Conservation (phyloP, 1,140 invertebrate genomes). For the Zaprionus gabonicus region DNA sequence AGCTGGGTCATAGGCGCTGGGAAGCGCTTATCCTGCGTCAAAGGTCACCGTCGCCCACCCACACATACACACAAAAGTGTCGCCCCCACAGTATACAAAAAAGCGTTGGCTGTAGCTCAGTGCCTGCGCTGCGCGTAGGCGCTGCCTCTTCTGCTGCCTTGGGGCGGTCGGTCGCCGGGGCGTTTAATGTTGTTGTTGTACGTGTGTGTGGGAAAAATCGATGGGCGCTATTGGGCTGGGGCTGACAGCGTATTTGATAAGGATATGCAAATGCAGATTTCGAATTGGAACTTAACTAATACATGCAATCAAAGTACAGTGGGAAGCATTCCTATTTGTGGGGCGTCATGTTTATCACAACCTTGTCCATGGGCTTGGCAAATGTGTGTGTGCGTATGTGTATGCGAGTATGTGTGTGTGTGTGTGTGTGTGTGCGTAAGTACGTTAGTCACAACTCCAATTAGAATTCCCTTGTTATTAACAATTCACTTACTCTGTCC, state of each 20-base stretch:
- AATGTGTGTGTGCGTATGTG: slow-evolving; percentile 3
- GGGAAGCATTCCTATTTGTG: slow-evolving; percentile 4
- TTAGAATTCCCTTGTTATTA: slow-evolving; percentile 16
- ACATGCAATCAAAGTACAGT: slow-evolving; percentile 6
- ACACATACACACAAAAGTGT: slow-evolving; percentile 6
- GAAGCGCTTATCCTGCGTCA: slow-evolving; percentile 37
- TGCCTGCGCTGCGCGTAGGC: slow-evolving; percentile 18
- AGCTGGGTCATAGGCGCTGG: background rate
- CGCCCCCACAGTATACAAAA: background rate
- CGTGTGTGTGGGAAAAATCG: slow-evolving; percentile 45
- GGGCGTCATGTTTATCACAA: slow-evolving; percentile 52
- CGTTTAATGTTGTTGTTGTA: slow-evolving; percentile 1
- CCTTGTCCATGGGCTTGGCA: slow-evolving; percentile 13
- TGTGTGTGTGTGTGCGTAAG: slow-evolving; percentile 13
- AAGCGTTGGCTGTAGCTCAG: slow-evolving; percentile 8
- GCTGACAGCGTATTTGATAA: slow-evolving; percentile 41
- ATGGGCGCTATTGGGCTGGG: slow-evolving; percentile 15
- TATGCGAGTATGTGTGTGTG: background rate
- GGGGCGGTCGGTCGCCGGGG: background rate
- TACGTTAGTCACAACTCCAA: slow-evolving; percentile 45
- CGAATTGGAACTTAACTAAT: background rate
- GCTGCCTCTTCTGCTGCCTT: background rate
- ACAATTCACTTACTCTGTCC: slow-evolving; percentile 70
- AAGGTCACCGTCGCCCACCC: slow-evolving; percentile 36
- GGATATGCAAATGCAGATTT: slow-evolving; percentile 42